Conservation (phyloP, 2,113 vertebrate genomes). For the Heterotilapia buettikoferi region DNA sequence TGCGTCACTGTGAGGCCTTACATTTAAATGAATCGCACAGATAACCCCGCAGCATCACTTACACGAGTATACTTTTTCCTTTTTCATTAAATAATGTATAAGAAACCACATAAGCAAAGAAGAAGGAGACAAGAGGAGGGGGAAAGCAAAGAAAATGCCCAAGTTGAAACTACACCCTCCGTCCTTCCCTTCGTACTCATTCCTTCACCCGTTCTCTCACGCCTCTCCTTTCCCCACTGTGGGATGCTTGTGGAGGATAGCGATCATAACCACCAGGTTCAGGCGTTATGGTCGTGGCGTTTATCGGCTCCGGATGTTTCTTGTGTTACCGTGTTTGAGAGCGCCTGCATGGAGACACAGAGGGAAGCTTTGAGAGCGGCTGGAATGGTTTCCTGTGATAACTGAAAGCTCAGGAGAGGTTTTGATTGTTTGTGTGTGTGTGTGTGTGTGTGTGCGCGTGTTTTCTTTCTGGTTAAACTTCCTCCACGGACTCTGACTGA, state of each 20-base stretch:
- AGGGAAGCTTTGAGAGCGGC: slow-evolving; percentile 23
- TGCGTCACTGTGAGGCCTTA: not conserved
- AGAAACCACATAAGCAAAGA: not conserved
- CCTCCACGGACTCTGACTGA: not conserved
- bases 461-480: not conserved
- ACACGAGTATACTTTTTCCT: not conserved
- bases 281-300: slow-evolving; percentile 24
- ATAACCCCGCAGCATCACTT: not conserved
- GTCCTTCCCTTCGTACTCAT: not conserved
- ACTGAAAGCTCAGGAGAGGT: not conserved
- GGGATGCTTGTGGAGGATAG: slow-evolving; percentile 27
- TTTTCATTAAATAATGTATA: not conserved
- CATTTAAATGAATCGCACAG: not conserved
- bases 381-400: slow-evolving; percentile 36
- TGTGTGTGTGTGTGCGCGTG: not conserved
- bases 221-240: slow-evolving; percentile 17
- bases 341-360: not conserved
- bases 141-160: not conserved
- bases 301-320: slow-evolving; percentile 44
- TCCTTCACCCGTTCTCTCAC: not conserved
- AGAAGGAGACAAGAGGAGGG: not conserved
- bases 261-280: slow-evolving; percentile 16
- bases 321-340: slow-evolving; percentile 17
- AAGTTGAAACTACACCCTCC: not conserved
- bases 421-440: not conserved